A percentile compares a stretch with the other conserved stretches of the same genome.
phyloP scores from a whole-genome alignment of 2,113 vertebrate species.

The Misgurnus mizolepis region DNA sequence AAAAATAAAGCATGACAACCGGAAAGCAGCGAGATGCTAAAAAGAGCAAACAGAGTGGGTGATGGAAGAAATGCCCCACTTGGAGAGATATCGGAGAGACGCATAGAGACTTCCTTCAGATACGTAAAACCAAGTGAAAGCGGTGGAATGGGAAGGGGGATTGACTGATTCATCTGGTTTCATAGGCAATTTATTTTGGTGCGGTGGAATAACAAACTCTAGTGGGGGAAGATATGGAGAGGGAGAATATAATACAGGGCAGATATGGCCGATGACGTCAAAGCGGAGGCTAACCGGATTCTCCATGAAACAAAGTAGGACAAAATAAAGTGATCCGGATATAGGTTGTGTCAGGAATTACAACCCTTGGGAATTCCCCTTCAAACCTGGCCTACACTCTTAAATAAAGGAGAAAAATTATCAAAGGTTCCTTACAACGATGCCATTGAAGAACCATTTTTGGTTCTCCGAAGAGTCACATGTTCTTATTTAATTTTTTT shows the following conservation, averaged over 20 bases:
- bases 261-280: constrained; percentile 50
- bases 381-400: not conserved
- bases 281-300: constrained; percentile 34
- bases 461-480: too few species aligned
- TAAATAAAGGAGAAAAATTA: too few species aligned
- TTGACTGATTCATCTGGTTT: constrained; percentile 63
- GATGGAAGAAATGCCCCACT: constrained; percentile 45
- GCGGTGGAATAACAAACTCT: constrained; percentile 50
- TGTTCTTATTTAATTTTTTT: too few species aligned
- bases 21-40: constrained; percentile 21
- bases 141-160: constrained; percentile 12
- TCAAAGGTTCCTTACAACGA: too few species aligned
- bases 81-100: constrained; percentile 15
- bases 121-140: constrained; percentile 22
- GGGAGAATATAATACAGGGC: constrained; percentile 52
- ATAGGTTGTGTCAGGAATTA: constrained; percentile 19
- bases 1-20: constrained; percentile 33
- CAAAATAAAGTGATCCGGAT: constrained; percentile 25
- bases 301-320: constrained; percentile 46
- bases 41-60: constrained; percentile 36
- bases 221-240: constrained; percentile 47
- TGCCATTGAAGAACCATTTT: too few species aligned
- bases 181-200: constrained; percentile 63
- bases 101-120: constrained; percentile 45
- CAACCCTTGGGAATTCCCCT: constrained; percentile 39